phyloP scores from a whole-genome alignment of 2,113 vertebrate species.

The Melospiza melodia region DNA sequence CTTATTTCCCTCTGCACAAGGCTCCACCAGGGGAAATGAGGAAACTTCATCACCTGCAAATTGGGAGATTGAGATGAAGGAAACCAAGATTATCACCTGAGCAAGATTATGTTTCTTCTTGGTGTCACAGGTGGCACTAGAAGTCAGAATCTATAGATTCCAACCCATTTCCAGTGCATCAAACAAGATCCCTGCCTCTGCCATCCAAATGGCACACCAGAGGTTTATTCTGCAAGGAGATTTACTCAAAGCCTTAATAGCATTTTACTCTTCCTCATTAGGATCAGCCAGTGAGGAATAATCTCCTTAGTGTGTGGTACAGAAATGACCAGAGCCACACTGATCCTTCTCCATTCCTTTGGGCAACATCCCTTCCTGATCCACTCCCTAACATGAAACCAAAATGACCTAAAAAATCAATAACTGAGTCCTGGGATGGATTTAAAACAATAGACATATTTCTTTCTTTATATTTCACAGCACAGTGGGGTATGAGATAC shows the following conservation, averaged over 20 bases:
- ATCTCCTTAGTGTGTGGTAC: background rate
- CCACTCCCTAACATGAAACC: background rate
- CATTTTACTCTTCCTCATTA: background rate
- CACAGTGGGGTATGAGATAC: background rate
- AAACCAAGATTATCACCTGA: background rate
- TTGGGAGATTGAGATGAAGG: background rate
- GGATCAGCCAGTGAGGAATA: background rate
- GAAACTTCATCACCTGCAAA: background rate
- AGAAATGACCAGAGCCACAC: background rate
- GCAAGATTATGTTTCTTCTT: background rate
- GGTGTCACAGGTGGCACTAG: background rate
- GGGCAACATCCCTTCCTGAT: background rate
- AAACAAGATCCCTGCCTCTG: fast-evolving
- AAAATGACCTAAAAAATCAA: background rate
- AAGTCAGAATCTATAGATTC: background rate
- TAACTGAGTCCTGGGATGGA: background rate
- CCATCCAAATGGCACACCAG: background rate
- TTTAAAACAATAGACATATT: too few relatives aligned
- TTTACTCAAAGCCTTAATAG: background rate
- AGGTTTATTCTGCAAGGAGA: background rate
- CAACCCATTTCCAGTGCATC: background rate
- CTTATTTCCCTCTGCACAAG: background rate
- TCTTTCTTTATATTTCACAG: background rate
- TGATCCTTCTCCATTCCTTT: background rate
- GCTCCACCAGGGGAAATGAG: background rate